Evolutionary conservation across 2,888 invertebrate species (phyloP), one percentile per base, ranked within the genome.

Genomic region (Drosophila cognata): DNA sequence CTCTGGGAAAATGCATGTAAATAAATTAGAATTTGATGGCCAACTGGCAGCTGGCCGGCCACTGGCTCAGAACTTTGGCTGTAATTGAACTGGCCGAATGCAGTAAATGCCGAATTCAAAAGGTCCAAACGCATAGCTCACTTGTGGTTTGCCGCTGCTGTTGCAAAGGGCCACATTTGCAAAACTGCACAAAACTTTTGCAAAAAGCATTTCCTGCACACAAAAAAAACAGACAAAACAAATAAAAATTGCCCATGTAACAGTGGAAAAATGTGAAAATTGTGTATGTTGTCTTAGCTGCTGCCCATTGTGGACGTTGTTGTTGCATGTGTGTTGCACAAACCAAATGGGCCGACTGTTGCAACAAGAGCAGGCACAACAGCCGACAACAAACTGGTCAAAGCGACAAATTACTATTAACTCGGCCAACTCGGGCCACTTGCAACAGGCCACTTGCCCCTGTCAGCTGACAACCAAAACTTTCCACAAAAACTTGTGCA

Each of bases 401-500:
- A 84, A 84, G 84, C 87, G 89, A 87, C 89, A 85, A 85, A 87
- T 89, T 84, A 84, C 82, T 87, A 87, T 87, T 84, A 76, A 74
- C 25, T 43, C n/a, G 28, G 6, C 51, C 51, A 84, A 78, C 63
- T 81, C 57, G 72, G 51, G 55, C 52, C 51, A 56, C 53, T 25
- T 29, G 48, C 13, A 60, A 56, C 70, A 29, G 58, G 38, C 67
- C 58, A 41, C 33, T 41, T 50, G 46, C 63, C 16, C 6, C 29
- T 18, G 38, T 35, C 59, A 52, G 41, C 36, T 55, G 43, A 38
- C 56, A 46, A 64, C 71, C 29, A 38, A 58, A 71, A 66, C 52
- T 75, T 71, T 70, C 10, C 51, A 41, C 57, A 21, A 8, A 71
- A 71, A 71, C n/a, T 71, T 71, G 13, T 31, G 43, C 41, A 51